A percentile compares a stretch with the other conserved stretches of the same genome.
Evolutionary conservation across 1,140 invertebrate genomes (phyloP).

Genomic region (Caerostris extrusa): DNA sequence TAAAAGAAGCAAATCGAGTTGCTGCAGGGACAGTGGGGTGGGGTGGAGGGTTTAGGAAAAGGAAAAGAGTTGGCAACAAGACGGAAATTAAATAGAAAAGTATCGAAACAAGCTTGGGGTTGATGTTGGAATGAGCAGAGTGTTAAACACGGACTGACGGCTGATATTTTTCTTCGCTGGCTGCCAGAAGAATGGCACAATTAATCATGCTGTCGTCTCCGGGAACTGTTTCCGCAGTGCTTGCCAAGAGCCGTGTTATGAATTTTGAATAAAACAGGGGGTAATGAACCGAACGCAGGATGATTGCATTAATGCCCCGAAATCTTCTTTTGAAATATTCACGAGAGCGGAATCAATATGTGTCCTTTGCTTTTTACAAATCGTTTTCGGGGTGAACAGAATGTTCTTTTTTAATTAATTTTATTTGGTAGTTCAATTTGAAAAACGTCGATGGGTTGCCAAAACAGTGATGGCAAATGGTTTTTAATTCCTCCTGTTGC

Average conservation of each 20-base stretch:
- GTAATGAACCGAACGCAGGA: neutral
- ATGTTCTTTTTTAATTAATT: too few species aligned
- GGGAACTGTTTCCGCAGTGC: constrained; percentile 31
- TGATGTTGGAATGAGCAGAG: constrained; percentile 45
- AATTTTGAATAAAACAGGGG: constrained; percentile 55
- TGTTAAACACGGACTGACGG: constrained; percentile 58
- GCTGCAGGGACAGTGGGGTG: neutral
- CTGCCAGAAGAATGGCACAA: constrained; percentile 34
- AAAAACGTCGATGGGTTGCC: too few species aligned
- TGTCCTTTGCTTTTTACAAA: constrained; percentile 13
- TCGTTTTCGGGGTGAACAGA: neutral
- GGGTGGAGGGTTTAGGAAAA: neutral
- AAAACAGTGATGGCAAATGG: too few species aligned
- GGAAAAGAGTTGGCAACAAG: constrained; percentile 47
- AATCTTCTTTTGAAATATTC: constrained; percentile 15
- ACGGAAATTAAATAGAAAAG: constrained; percentile 64
- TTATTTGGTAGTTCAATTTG: too few species aligned
- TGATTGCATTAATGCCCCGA: constrained; percentile 17
- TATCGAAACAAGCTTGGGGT: constrained; percentile 37
- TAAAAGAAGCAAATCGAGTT: constrained; percentile 46
- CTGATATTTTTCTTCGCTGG: constrained; percentile 15
- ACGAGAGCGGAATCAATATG: constrained; percentile 5
- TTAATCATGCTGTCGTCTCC: constrained; percentile 53
- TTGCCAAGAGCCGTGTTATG: constrained; percentile 32
- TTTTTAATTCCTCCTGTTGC: too few species aligned